A percentile compares a stretch with the other conserved stretches of the same genome.
Conservation (phyloP, 1,140 invertebrate genomes). For the Pemphigus obesinymphae region DNA sequence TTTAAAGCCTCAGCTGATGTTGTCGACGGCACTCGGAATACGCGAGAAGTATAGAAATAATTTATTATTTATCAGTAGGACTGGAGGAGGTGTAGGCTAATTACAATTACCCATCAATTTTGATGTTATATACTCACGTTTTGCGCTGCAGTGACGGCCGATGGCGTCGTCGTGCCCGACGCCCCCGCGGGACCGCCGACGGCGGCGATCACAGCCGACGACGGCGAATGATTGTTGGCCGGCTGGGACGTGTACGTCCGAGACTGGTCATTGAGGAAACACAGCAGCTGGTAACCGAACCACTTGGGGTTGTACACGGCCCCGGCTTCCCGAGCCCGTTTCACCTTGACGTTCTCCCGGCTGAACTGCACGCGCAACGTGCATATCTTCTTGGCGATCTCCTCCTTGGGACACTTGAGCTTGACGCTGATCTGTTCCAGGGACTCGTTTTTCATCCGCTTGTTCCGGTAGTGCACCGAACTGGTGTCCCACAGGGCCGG, state of each 20-base stretch:
- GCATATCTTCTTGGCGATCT: slow-evolving; percentile 34
- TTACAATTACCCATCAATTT: no score
- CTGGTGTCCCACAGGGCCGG: slow-evolving; percentile 35
- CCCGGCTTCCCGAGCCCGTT: slow-evolving; percentile 1
- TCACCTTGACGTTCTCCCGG: slow-evolving; percentile 28
- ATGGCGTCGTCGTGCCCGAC: not conserved
- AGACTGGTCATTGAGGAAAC: slow-evolving; percentile 23
- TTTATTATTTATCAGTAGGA: no score
- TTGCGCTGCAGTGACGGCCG: not conserved
- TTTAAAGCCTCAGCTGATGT: no score
- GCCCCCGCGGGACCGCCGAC: no score
- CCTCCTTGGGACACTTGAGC: slow-evolving; percentile 25
- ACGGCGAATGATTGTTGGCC: not conserved
- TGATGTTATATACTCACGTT: slow-evolving; percentile 16
- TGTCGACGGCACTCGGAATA: no score
- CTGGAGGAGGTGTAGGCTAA: no score
- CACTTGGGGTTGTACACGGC: slow-evolving; percentile 9
- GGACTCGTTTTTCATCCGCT: slow-evolving; percentile 19
- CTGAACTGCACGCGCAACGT: slow-evolving; percentile 31
- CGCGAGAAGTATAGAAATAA: no score
- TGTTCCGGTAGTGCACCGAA: slow-evolving; percentile 33
- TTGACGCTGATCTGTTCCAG: slow-evolving; percentile 24
- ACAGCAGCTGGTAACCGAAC: slow-evolving; percentile 30
- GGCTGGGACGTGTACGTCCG: not conserved
- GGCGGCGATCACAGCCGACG: not conserved